Conservation (phyloP, 2,888 invertebrate genomes). For the Phragmatobia fuliginosa region DNA sequence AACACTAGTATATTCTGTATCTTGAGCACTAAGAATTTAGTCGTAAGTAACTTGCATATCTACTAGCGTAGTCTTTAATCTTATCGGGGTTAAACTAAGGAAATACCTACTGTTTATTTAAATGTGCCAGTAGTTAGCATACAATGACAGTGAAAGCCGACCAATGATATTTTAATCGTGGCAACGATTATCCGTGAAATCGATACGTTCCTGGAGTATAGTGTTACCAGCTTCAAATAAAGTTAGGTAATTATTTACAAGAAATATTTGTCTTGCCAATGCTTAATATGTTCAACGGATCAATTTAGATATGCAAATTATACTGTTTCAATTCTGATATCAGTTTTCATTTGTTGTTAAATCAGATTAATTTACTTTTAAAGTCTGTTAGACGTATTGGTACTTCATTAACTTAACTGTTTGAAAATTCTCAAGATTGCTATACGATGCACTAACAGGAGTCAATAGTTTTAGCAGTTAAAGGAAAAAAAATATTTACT, state of each 20-base stretch:
- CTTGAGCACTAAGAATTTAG: background rate
- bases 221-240: constrained; percentile 47
- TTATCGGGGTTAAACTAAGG: constrained; percentile 20
- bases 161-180: constrained; percentile 83
- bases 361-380: constrained; percentile 17
- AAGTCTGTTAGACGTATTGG: background rate
- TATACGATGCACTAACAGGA: no score
- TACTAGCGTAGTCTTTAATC: background rate
- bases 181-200: constrained; percentile 72
- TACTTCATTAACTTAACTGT: no score
- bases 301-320: constrained; percentile 1
- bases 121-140: constrained; percentile 74
- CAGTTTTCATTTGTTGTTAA: background rate
- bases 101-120: constrained; percentile 49
- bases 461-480: no score
- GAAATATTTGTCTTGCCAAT: background rate
- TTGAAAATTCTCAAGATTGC: no score
- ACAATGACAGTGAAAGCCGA: constrained; percentile 82
- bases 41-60: background rate
- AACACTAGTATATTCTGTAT: background rate
- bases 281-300: background rate
- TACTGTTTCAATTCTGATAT: background rate
- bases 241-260: constrained; percentile 36
- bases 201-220: constrained; percentile 60
- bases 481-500: no score